These are phyloP conservation scores for Koerneria pararmatus DNA, from an alignment of 2,888 invertebrate species.

Conservation along the genomic window DNA sequence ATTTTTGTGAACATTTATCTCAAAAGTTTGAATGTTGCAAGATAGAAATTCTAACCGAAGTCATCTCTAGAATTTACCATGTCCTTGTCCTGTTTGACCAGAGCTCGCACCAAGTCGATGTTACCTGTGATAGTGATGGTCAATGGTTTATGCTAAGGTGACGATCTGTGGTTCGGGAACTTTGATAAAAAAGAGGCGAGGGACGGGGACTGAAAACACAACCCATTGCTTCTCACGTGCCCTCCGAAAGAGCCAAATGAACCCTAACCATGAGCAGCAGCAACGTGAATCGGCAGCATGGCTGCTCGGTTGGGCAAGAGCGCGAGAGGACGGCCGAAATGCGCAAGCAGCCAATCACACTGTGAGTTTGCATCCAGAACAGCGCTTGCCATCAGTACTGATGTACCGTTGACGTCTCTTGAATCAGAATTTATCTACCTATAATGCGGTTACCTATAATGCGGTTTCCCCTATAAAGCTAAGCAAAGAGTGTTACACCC, in stretches of 20 bases:
- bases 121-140: constrained; percentile 48
- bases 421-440: neutral
- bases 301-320: constrained; percentile 43
- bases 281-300: constrained; percentile 55
- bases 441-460: neutral
- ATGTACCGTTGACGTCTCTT: constrained; percentile 47
- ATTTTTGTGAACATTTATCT: no score
- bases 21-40: neutral
- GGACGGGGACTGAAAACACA: neutral
- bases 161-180: neutral
- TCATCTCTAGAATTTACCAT: constrained; percentile 49
- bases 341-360: constrained; percentile 41
- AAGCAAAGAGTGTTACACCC: constrained; percentile 21
- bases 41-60: constrained; percentile 35
- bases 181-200: no score
- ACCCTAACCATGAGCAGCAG: constrained; percentile 48
- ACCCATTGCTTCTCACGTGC: neutral
- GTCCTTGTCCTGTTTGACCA: constrained; percentile 47
- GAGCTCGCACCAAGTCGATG: constrained; percentile 49
- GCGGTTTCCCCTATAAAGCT: constrained; percentile 27
- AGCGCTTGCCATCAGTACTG: constrained; percentile 48
- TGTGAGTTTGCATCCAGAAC: constrained; percentile 47
- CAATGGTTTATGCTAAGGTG: no score
- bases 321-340: constrained; percentile 46
- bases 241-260: neutral